Evolutionary conservation across 2,888 invertebrate species (phyloP), one percentile per base, ranked within the genome.

Genomic region (Panopea generosa): DNA sequence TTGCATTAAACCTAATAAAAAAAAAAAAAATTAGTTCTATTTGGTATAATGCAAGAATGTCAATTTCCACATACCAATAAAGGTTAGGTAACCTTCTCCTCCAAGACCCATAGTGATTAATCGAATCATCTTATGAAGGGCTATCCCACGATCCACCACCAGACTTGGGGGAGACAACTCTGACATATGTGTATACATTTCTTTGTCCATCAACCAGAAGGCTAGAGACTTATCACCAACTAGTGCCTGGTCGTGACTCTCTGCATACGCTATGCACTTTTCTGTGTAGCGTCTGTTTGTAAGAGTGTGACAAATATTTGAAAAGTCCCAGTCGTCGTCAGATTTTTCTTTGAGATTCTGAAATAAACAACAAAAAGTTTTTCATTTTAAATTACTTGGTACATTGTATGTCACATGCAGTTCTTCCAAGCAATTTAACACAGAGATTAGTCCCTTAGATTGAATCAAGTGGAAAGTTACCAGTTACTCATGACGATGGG

Each of bases 161-260:
- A 93, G 77, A 66, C 84, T 91, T 6, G 89, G 87, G 2, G 88
- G 91, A 14, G 91, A 87, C 2, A 95, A 1, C 0, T 94, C 94
- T 45, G 98, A 97, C 99, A 99, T 99, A 93, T 97, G 96, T 0
- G 96, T 96, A 93, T 99, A 99, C 99, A 99, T 99, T 86, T 98
- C 97, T 86, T 98, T 98, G 93, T 99, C 99, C 99, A 99, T 99
- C 84, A 99, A 93, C 99, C 99, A 99, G 94, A 99, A 99, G 0
- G 99, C 99, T 49, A 99, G 95, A 0, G 99, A 99, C 93, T 99
- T 99, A 93, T 99, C 99, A 0, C 99, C 92, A 1, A 92, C 92
- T 18, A 93, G 81, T 53, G 95, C 95, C 94, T 99, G 99, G 92
- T 99, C 99, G 89, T 99, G 99, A 33, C 98, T 98, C 94, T 99